Evolutionary conservation across 2,113 vertebrate species (phyloP).

Genomic region (Gallinago jamesoni): DNA sequence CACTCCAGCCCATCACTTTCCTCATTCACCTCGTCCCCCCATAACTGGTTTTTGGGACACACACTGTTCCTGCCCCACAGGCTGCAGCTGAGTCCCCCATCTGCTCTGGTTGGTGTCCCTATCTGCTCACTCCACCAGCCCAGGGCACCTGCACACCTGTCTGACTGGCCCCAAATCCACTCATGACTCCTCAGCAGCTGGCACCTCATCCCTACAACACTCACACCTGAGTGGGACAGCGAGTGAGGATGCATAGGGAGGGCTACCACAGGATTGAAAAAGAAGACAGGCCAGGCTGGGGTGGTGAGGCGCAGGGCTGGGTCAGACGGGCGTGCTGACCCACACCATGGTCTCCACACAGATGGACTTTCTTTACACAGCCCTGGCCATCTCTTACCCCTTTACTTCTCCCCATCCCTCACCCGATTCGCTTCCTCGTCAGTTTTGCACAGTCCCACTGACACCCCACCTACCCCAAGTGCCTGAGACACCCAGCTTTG

Average conservation of each 20-base stretch:
- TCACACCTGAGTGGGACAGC: fast-evolving
- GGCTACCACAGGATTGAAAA: background rate
- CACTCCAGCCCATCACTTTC: background rate
- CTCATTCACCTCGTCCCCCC: background rate
- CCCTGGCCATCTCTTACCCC: background rate
- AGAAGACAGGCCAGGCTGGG: background rate
- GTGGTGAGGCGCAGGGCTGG: fast-evolving
- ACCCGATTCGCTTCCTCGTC: fast-evolving
- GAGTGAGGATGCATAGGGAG: fast-evolving
- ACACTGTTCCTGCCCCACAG: background rate
- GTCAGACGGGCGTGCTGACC: no score
- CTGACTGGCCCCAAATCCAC: background rate
- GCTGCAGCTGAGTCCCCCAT: fast-evolving
- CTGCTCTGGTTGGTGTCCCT: fast-evolving
- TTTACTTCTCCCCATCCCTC: background rate
- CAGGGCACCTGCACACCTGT: fast-evolving
- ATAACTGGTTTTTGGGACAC: fast-evolving
- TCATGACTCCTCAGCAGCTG: fast-evolving
- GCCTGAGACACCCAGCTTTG: background rate
- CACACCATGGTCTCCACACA: fast-evolving
- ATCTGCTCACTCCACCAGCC: background rate
- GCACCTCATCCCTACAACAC: no score
- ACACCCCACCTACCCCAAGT: background rate
- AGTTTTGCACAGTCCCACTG: background rate
- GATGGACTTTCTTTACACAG: fast-evolving